Evolutionary conservation across 2,113 vertebrate genomes (phyloP).

Genomic region (Pelecanus crispus): DNA sequence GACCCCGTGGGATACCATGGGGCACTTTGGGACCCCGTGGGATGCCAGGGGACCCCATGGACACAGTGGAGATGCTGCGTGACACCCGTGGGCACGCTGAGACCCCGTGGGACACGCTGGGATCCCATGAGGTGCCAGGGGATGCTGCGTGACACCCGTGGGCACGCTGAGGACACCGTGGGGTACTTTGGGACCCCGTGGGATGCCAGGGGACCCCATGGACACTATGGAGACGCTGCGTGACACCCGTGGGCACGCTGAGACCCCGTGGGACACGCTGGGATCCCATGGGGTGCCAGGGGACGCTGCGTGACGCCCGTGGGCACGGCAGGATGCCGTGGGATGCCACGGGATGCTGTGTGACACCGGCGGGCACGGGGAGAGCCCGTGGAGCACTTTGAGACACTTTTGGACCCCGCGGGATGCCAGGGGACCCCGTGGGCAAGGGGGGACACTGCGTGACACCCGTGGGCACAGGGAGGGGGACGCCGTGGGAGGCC

Average conservation of each 20-base stretch:
- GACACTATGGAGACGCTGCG: too few species aligned
- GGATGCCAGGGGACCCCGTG: too few species aligned
- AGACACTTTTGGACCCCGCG: too few species aligned
- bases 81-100: not conserved
- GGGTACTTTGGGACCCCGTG: too few species aligned
- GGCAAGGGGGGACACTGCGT: not conserved
- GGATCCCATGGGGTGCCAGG: not conserved
- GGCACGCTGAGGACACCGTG: too few species aligned
- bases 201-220: not conserved
- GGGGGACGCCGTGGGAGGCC: not conserved
- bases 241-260: not conserved
- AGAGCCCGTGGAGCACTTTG: not conserved
- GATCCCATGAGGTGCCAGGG: not conserved
- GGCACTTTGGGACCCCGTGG: not conserved
- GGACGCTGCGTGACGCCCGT: not conserved
- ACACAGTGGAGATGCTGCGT: not conserved
- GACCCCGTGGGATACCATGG: not conserved
- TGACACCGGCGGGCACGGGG: not conserved
- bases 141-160: too few species aligned
- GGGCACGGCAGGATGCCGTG: not conserved
- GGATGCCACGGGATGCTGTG: not conserved
- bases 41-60: not conserved
- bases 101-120: not conserved
- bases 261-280: not conserved
- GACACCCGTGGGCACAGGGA: not conserved